phyloP scores from a whole-genome alignment of 2,113 vertebrate genomes.

The Hemibagrus wyckioides region DNA sequence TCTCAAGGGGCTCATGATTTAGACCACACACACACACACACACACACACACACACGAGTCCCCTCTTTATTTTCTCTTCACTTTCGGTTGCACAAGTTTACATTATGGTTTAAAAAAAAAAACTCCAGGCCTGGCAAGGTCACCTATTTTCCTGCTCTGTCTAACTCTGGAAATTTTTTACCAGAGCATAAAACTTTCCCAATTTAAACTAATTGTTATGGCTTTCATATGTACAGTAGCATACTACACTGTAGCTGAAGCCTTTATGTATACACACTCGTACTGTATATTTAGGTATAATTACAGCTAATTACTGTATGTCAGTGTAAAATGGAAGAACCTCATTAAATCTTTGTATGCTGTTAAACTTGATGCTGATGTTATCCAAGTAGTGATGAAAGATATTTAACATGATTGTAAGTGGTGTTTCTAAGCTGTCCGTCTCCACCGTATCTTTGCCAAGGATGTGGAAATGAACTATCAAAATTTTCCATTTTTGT shows the following conservation, averaged over 20 bases:
- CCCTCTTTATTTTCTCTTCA: slow-evolving; percentile 29
- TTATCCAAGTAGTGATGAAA: slow-evolving; percentile 1
- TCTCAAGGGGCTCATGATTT: slow-evolving; percentile 43
- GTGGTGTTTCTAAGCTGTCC: slow-evolving; percentile 8
- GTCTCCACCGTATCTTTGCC: background rate
- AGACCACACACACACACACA: slow-evolving; percentile 46
- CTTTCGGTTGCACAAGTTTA: slow-evolving; percentile 13
- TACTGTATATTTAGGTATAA: slow-evolving; percentile 8
- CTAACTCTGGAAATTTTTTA: background rate
- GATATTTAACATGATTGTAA: background rate
- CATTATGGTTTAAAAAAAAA: slow-evolving; percentile 2
- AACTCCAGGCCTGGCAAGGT: background rate
- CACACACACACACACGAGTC: slow-evolving; percentile 1
- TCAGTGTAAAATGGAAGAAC: slow-evolving; percentile 20
- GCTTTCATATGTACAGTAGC: background rate
- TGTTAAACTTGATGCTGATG: slow-evolving; percentile 6
- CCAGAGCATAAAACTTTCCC: background rate
- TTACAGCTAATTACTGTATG: slow-evolving; percentile 2
- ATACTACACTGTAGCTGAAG: background rate
- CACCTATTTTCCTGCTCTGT: background rate
- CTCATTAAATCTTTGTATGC: slow-evolving; percentile 26
- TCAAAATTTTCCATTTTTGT: slow-evolving; percentile 13
- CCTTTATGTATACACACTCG: background rate
- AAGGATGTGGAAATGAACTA: slow-evolving; percentile 4
- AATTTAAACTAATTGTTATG: background rate